Base-by-base conservation (phyloP, 2,113 vertebrate genomes). In the Dicerorhinus sumatrensis region DNA sequence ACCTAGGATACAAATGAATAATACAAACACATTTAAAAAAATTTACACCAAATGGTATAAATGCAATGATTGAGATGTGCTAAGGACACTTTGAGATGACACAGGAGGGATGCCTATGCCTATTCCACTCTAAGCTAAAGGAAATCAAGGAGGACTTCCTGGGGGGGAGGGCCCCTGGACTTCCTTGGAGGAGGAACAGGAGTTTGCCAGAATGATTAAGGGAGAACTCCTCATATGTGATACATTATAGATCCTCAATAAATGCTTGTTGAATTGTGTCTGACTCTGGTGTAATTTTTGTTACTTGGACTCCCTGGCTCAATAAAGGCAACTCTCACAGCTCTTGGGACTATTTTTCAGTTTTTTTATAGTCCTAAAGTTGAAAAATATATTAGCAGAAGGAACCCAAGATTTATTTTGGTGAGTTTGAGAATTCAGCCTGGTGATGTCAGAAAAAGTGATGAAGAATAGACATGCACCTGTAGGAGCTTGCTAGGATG, bases 341-440 rank as follows among this genome's bases (percentile, higher is more conserved):
- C 65, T 81, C 54, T 76, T 27, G 36, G 17, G 69, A 46, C 13
- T n/a, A 2, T 39, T 72, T 72, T 84, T 85, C 82, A 63, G 56
- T 69, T 81, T 77, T 33, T 13, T n/a, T 33, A 25, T 0, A 82
- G 12, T 51, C 27, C 48, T 92, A 29, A 91, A 70, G 8, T 46
- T 63, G 90, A 85, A 96, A 89, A 94, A 63, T n/a, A n/a, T 60
- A 54, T 95, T 81, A 80, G 85, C 62, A 87, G 83, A 96, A 89
- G 69, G 63, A 91, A 54, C 3, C 33, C 21, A 80, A 86, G 56
- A 56, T 89, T 92, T 76, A 58, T 70, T 92, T 77, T 81, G 56
- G 60, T 31, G 62, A 75, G 25, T 92, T 62, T 70, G 89, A 94
- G 56, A 88, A 87, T 91, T 93, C 54, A 42, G 80, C 39, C 16